phyloP scores from a whole-genome alignment of 2,113 vertebrate species.

The Sylvilagus bachmani region DNA sequence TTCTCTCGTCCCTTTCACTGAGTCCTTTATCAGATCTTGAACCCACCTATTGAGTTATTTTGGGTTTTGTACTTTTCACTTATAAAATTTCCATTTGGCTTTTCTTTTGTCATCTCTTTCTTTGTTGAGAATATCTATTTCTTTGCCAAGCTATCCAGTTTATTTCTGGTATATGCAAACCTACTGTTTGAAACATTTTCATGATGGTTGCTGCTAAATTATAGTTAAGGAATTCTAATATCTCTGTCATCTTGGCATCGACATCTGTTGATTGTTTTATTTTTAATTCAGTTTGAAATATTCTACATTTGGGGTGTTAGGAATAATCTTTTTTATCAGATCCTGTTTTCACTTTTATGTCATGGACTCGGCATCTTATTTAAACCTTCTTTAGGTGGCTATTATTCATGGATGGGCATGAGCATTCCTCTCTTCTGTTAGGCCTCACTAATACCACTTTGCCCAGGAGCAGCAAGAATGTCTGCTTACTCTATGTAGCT shows the following conservation, averaged over 20 bases:
- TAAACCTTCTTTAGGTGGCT: slow-evolving; percentile 21
- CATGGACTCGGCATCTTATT: neutral
- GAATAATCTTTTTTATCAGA: neutral
- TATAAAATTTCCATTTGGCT: slow-evolving; percentile 5
- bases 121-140: slow-evolving; percentile 18
- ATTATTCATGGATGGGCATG: neutral
- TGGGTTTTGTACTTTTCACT: neutral
- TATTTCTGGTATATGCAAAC: neutral
- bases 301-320: neutral
- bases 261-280: neutral
- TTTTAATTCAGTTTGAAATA: slow-evolving; percentile 9
- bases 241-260: neutral
- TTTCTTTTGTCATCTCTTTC: neutral
- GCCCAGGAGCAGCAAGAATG: neutral
- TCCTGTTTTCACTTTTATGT: neutral
- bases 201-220: neutral
- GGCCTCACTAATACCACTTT: neutral
- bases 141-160: slow-evolving; percentile 4
- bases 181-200: neutral
- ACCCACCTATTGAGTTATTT: neutral
- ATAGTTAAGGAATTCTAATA: neutral
- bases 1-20: neutral
- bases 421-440: neutral
- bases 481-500: neutral
- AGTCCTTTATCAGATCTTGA: neutral